Evolutionary conservation across 2,888 invertebrate species (phyloP), one percentile per base, ranked within the genome.

Genomic region (Drosophila villosipedis): DNA sequence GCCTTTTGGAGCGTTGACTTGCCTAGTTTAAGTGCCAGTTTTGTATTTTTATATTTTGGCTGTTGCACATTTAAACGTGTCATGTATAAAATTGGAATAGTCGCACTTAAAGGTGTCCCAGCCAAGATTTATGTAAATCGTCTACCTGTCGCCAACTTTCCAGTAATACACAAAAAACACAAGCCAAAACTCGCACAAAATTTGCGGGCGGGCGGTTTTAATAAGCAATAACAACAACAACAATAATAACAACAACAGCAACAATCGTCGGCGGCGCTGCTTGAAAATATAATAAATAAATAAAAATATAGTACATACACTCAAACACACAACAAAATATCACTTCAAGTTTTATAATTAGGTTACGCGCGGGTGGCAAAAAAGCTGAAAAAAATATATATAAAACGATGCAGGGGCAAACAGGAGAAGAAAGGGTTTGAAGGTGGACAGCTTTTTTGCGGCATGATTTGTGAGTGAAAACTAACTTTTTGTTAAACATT

Each of bases 361-460:
- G 89, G 86, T 90, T 85, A 76, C 85, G 90, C 80, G 89, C 89
- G 78, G 89, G 70, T 88, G 75, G 57, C 59, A 61, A 55, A 75
- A 41, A 90, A 79, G 83, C 77, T 90, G 77, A 54, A 61, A 63
- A 63, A 57, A 54, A n/a, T 22, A 2, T 3, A 22, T 6, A 5
- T 35, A 10, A 54, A 37, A 28, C 14, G 52, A 47, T 50, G 43
- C 50, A 7, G 47, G 10, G 14, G 28, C n/a, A 16, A 16, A 2
- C 22, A 47, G 43, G 19, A 10, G n/a, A 25, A 22, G 22, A 25
- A 33, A 14, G n/a, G 55, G 37, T 7, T 37, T 55, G 19, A 28
- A 57, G 12, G 61, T 43, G 52, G 19, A 30, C 43, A 14, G 33
- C n/a, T 39, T 49, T 47, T 25, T 37, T 52, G 52, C 14, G 31